Base-by-base conservation (phyloP, 2,797 vertebrate species). In the Aulostomus chinensis region DNA sequence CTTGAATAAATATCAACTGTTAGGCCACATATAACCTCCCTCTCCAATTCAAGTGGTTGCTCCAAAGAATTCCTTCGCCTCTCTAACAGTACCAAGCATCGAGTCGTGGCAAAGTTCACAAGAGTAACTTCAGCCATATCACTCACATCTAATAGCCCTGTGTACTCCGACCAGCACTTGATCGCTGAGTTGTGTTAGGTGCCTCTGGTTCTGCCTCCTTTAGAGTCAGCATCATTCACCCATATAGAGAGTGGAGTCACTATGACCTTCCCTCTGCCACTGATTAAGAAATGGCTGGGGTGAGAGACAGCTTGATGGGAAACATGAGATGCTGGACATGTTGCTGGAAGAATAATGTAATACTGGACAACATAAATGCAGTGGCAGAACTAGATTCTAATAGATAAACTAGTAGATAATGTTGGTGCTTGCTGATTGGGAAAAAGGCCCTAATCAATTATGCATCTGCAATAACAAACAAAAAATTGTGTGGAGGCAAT, bases 81-180 rank as follows among this genome's bases (percentile, higher is more conserved):
- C 52, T 43, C 39, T 58, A 73, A 47, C 51, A 54, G 58, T 16
- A 61, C 57, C 61, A 40, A 71, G 54, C 33, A 39, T 56, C 48
- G 55, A 80, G 71, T 78, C 74, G 58, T 78, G 45, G 67, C 72
- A 69, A 73, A 83, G 76, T 81, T 90, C 83, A 85, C 58, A 62
- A 51, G 71, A 68, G 64, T 53, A 62, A 83, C 86, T 85, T 87
- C 78, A 84, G 87, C 83, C 74, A n/a, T 88, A 89, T 90, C 84
- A 58, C 71, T 84, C 73, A 65, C 83, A 81, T 72, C 80, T 90
- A 88, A 91, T 84, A 87, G 84, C 76, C 56, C 68, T 70, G 76
- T 72, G 72, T 82, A 46, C 76, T 76, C 52, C 34, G 54, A 58
- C 73, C 63, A 60, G 67, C 69, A 79, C 80, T 86, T 73, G 73